These are phyloP conservation scores for Drosophila barbarae DNA, from an alignment of 2,888 invertebrate genomes.

Conservation along the genomic window DNA sequence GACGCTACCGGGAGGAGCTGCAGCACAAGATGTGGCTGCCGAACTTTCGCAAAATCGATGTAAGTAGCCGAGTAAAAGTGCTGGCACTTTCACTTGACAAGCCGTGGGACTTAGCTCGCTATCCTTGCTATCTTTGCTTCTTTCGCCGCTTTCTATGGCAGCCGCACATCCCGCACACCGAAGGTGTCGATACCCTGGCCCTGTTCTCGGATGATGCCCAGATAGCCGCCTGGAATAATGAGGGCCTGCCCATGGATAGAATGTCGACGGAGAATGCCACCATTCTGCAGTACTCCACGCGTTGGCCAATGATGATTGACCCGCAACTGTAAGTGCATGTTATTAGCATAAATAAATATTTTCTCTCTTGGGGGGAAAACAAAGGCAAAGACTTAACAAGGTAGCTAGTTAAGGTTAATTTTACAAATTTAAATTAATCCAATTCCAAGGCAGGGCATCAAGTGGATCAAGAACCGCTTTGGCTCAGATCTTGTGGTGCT, in stretches of 20 bases:
- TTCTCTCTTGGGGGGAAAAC: neutral
- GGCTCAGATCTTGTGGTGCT: conserved; percentile 87
- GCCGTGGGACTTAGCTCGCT: neutral
- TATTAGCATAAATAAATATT: neutral
- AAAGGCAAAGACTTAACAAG: neutral
- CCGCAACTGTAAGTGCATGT: conserved; percentile 85
- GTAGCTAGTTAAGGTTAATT: neutral
- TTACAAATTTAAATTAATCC: neutral
- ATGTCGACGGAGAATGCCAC: conserved; percentile 98
- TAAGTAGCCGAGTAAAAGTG: conserved; percentile 70
- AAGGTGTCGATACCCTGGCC: conserved; percentile 88
- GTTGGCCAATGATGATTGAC: conserved; percentile 98
- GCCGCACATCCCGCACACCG: conserved; percentile 89
- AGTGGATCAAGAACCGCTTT: conserved; percentile 96
- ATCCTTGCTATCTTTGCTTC: neutral
- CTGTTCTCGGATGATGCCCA: conserved; percentile 95
- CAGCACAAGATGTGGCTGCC: conserved; percentile 91
- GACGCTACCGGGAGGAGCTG: conserved; percentile 89
- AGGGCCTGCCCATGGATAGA: conserved; percentile 93
- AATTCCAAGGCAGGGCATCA: conserved; percentile 87
- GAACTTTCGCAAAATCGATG: conserved; percentile 85
- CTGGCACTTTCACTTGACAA: conserved; percentile 11
- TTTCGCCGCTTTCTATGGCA: conserved; percentile 65
- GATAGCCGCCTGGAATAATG: conserved; percentile 96
- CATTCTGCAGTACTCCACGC: conserved; percentile 91